Conservation (phyloP, 2,797 vertebrate genomes). For the Alfaro cultratus region DNA sequence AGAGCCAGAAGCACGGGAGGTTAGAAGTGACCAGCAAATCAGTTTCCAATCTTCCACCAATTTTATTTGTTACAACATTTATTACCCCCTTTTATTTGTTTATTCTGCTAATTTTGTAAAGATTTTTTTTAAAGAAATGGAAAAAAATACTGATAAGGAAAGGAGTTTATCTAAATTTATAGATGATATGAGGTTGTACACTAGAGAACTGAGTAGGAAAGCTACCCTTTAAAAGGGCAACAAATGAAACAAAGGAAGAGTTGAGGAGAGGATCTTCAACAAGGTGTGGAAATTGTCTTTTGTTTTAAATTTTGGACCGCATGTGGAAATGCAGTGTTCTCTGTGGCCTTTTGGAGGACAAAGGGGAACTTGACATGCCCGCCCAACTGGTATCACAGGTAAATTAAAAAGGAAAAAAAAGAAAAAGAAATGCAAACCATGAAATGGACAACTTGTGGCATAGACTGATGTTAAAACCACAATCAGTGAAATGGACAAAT, state of each 20-base stretch:
- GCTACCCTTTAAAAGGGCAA: conserved; percentile 88
- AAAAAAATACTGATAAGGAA: conserved; percentile 67
- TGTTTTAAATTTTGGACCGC: conserved; percentile 58
- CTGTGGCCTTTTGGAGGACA: conserved; percentile 47
- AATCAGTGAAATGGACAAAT: conserved; percentile 54
- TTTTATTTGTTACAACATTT: conserved; percentile 66
- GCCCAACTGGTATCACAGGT: conserved; percentile 54
- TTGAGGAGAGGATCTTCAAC: conserved; percentile 39
- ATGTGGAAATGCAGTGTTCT: conserved; percentile 51
- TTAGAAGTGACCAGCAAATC: conserved; percentile 69
- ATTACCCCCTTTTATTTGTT: conserved; percentile 54
- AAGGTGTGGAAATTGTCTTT: conserved; percentile 52
- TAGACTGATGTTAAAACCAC: conserved; percentile 61
- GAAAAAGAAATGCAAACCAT: conserved; percentile 47
- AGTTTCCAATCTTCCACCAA: conserved; percentile 68
- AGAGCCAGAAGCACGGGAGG: conserved; percentile 59
- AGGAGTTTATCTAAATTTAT: conserved; percentile 81
- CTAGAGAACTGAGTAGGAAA: conserved; percentile 75
- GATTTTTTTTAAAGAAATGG: conserved; percentile 78
- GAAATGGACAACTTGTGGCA: conserved; percentile 71
- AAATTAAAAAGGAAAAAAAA: conserved; percentile 30
- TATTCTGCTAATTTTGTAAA: conserved; percentile 80
- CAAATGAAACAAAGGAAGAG: conserved; percentile 38
- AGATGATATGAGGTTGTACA: conserved; percentile 79
- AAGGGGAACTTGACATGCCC: conserved; percentile 43